Evolutionary conservation across 92 coral and sea anemone species (phyloP).

Genomic region (Pocillopora meandrina): DNA sequence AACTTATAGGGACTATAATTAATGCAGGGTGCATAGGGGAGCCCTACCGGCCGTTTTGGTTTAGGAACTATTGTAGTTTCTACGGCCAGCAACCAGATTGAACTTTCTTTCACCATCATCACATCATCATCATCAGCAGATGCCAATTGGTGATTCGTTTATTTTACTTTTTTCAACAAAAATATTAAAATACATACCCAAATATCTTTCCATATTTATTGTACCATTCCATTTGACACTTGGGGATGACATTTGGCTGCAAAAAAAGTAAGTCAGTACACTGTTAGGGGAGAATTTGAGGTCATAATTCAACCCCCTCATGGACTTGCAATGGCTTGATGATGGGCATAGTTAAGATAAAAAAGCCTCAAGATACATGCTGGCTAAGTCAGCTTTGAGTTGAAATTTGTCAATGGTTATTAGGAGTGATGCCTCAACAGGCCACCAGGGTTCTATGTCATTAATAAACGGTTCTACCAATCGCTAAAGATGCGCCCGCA

Average conservation of each 20-base stretch:
- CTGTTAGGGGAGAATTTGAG: neutral
- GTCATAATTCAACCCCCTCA: neutral
- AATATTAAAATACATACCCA: constrained; percentile 33
- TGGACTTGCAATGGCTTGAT: neutral
- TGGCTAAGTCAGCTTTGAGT: neutral
- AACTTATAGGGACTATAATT: no score
- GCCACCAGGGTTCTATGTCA: no score
- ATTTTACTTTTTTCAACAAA: no score
- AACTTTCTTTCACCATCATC: neutral
- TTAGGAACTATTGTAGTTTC: no score
- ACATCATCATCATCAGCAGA: neutral
- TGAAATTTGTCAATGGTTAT: no score
- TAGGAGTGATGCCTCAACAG: no score
- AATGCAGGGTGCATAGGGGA: no score
- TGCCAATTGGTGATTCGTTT: neutral
- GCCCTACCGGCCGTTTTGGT: no score
- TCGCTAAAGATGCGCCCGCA: no score
- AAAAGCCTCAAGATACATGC: neutral
- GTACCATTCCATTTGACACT: constrained; percentile 38
- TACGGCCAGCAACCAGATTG: no score
- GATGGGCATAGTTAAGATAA: neutral
- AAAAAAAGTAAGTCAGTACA: neutral
- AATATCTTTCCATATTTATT: constrained; percentile 42
- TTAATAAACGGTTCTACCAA: no score
- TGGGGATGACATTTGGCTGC: constrained; percentile 38